Base-by-base conservation (phyloP, 2,797 vertebrate genomes). In the Hydrolagus colliei region DNA sequence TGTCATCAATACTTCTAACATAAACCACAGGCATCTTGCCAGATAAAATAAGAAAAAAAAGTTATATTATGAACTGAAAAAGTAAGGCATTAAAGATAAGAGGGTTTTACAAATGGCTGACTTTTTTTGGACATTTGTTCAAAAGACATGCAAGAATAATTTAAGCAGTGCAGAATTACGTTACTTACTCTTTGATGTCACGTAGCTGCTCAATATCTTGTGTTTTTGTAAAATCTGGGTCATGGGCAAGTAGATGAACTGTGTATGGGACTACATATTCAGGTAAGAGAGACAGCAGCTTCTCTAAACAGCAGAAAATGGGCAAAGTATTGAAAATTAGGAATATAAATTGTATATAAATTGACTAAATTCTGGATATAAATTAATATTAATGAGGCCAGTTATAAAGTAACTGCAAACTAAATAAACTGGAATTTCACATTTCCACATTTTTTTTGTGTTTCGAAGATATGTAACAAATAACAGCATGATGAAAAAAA, bases 1-100 rank as follows among this genome's bases (percentile, higher is more conserved):
- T 73, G 97, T 97, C 98, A 99, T 99, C 92, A 99, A 92, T 90
- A 99, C 98, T 92, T 99, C 98, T 90, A 99, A 93, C 97, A 99
- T 99, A 91, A 99, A 99, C 98, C 98, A 99, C 86, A 99, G 94
- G 92, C 98, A 99, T 94, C 98, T 99, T 87, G 82, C 20, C 72
- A 86, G 63, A 35, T 61, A 74, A 2, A 86, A 73, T 52, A 78
- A 52, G 14, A 74, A 76, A 61, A 73, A 32, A 22, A 32, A 84
- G 79, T 18, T 41, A 22, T 9, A 27, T 73, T 22, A 20, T 52
- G 41, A 80, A 52, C 8, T 79, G 61, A 27, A 73, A 62, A 62
- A 9, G 62, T 22, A 18, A 86, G 71, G 22, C n/a, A 22, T 16
- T 11, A 61, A 86, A 59, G 20, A 68, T 14, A 78, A 13, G 59